Evolutionary conservation across 1,140 invertebrate genomes (phyloP), one percentile per base, ranked within the genome.

Genomic region (Philaenus spumarius): DNA sequence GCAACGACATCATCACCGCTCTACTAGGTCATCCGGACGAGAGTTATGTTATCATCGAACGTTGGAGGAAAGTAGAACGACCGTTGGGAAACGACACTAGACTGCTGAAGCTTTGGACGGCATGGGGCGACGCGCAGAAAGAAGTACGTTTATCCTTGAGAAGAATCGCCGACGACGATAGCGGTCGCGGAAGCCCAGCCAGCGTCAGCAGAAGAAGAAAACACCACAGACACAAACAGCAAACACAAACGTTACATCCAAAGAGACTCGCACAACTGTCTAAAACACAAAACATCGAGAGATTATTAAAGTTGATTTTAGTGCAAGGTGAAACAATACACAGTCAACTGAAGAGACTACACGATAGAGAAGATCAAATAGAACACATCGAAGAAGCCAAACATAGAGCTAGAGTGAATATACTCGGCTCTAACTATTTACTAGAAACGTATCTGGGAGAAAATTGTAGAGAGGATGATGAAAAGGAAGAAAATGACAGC

Each of bases 291-390:
- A 56, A 61, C 51, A 83, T 84, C 50, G 85, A 89, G 57, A 77
- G 82, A 58, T 76, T 91, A 14, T 80, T 88, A 57, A 84, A 86
- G 62, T 77, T 89, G 59, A 87, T 91, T 59, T 75, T 89, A 56
- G 82, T 83, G n/a, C 87, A 90, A 74, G 87, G 86, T 64, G 82
- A 86, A 68, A 86, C 85, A n/a, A 87, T 91, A 60, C 81, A 87
- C 63, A 80, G 81, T 57, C 85, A 90, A 69, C 74, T 87, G 57
- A 78, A 79, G 45, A 71, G 73, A 64, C 75, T 79, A 45, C 77
- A 86, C 60, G 84, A 90, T 62, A 86, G 87, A 67, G 89, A 91
- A 67, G 80, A 82, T 62, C 79, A 87, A 63, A 91, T 92, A 61
- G 82, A 84, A 24, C 78, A 80, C 55, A 78, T 87, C 62, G 89